Base-by-base conservation (phyloP, 2,888 invertebrate species). In the Calameuta filiformis region DNA sequence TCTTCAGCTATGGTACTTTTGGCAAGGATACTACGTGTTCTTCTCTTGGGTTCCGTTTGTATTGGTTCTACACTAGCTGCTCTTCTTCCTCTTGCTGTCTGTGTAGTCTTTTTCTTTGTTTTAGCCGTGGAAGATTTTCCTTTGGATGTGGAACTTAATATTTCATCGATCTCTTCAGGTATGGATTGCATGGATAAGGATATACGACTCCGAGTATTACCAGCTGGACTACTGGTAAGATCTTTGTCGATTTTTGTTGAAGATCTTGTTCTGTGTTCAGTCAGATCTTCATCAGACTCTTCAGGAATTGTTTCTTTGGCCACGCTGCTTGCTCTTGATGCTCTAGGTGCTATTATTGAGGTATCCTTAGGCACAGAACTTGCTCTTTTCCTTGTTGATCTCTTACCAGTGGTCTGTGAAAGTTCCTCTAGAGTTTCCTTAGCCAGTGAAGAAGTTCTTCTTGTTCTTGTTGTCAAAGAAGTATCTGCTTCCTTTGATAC, bases 101-200 rank as follows among this genome's bases (percentile, higher is more conserved):
- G 30, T 12, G 12, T 15, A 30, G 23, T 35, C 11, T 30, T 73
- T 12, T 40, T 76, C 35, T 76, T 73, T 15, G 73, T 35, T 35
- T 76, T 76, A 30, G 75, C 68, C 1, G 68, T 73, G 11, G 78
- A 78, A 2, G 79, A 73, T 78, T 81, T 82, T 69, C 77, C 79
- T 40, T 82, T 81, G 9, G 75, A 37, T 1, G 79, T 69, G 76
- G 79, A 0, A 79, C 75, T 84, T 1, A 86, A 23, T 40, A 84
- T 80, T 4, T 84, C 87, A 33, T 88, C 89, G 4, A 86, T 73
- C 71, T 90, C 90, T 68, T 89, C 90, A 0, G 90, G 89, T 56
- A 89, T 85, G 0, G 89, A 87, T 1, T 85, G 85, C 68, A 89
- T 84, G 23, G 89, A 89, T 56, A 56, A 56, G 0, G 83, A 80